Evolutionary conservation across 1,140 invertebrate species (phyloP).

Genomic region (Hypsibius dujardini): DNA sequence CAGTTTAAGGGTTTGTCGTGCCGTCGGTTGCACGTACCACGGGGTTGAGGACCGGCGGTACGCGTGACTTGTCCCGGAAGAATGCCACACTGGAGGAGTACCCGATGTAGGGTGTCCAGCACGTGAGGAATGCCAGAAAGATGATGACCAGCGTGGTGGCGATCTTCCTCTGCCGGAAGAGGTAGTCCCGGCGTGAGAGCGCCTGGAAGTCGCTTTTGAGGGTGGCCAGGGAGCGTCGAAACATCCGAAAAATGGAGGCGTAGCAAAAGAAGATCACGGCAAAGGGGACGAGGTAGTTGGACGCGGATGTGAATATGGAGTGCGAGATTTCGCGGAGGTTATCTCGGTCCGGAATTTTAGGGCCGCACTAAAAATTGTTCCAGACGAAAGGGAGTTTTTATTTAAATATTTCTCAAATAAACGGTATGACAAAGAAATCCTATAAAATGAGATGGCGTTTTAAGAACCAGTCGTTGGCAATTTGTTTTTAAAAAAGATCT

Average conservation of each 20-base stretch:
- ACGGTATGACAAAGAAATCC: no score
- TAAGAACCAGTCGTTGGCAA: no score
- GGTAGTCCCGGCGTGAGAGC: background rate
- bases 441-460: no score
- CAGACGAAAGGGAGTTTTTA: no score
- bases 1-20: no score
- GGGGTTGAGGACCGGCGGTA: conserved; percentile 32
- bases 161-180: conserved; percentile 32
- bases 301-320: conserved; percentile 30
- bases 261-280: conserved; percentile 35
- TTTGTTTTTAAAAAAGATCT: no score
- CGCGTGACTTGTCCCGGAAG: conserved; percentile 27
- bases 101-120: conserved; percentile 34
- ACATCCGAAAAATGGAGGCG: conserved; percentile 27
- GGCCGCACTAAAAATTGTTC: background rate
- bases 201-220: background rate
- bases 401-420: no score
- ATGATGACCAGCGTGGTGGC: conserved; percentile 36
- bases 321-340: conserved; percentile 24
- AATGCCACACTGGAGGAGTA: conserved; percentile 32
- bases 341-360: background rate
- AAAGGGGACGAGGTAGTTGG: conserved; percentile 31
- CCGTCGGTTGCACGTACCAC: conserved; percentile 30
- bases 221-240: background rate
- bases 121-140: conserved; percentile 34